phyloP scores from a whole-genome alignment of 2,113 vertebrate species.

The Upupa epops region DNA sequence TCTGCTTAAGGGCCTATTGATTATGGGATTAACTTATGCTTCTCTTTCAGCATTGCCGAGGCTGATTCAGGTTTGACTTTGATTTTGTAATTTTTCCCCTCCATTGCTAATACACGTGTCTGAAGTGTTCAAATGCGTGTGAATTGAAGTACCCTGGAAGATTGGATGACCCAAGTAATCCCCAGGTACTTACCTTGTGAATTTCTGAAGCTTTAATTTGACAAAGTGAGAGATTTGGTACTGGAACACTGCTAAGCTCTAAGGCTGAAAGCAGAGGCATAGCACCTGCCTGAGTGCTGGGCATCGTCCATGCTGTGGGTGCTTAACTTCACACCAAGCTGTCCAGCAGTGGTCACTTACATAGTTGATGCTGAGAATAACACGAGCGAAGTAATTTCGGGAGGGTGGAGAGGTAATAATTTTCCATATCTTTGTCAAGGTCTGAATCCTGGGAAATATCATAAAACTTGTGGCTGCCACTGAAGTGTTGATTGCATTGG shows the following conservation, averaged over 20 bases:
- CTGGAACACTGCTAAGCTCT: neutral
- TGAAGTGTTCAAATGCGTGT: neutral
- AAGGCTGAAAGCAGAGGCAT: neutral
- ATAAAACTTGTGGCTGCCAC: neutral
- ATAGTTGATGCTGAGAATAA: neutral
- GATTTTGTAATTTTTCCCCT: neutral
- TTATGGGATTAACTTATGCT: neutral
- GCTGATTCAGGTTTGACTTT: neutral
- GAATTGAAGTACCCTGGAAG: neutral
- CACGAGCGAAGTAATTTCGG: neutral
- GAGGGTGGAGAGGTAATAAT: neutral
- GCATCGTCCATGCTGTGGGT: neutral
- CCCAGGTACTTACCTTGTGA: neutral
- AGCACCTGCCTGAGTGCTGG: neutral
- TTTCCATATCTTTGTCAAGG: neutral
- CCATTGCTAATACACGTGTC: neutral
- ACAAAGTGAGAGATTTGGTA: neutral
- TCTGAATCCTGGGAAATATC: neutral
- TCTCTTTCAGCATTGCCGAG: neutral
- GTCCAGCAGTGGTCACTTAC: accelerated
- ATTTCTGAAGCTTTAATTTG: neutral
- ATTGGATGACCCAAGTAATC: neutral
- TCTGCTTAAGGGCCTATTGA: neutral
- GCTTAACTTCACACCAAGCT: neutral
- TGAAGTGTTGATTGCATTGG: neutral